Evolutionary conservation across 2,113 vertebrate species (phyloP).

Genomic region (Nymphicus hollandicus): DNA sequence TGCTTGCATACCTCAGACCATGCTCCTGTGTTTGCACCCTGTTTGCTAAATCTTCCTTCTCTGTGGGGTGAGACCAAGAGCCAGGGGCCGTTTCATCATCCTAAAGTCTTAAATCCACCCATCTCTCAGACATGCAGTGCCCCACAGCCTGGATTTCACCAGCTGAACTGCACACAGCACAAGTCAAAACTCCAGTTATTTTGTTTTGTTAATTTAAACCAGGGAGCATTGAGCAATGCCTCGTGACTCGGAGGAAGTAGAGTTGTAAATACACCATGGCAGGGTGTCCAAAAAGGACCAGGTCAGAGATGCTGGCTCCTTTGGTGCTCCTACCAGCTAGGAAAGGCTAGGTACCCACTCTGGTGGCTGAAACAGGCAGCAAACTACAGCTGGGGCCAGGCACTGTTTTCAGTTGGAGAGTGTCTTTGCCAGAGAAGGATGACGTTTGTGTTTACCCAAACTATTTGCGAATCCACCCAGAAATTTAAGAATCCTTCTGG

Average conservation of each 20-base stretch:
- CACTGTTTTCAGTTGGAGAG: not conserved
- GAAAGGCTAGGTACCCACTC: constrained; percentile 4
- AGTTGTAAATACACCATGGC: not conserved
- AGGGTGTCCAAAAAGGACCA: not conserved
- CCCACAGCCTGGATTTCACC: not conserved
- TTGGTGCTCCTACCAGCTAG: not conserved
- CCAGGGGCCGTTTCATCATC: not conserved
- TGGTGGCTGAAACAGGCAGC: constrained; percentile 13
- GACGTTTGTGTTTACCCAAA: not conserved
- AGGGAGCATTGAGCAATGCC: not conserved
- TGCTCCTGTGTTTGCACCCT: not conserved
- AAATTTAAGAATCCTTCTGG: constrained; percentile 25
- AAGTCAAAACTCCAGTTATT: not conserved
- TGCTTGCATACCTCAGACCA: not conserved
- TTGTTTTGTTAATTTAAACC: not conserved
- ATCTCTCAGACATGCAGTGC: not conserved
- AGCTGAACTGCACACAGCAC: not conserved
- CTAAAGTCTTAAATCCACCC: not conserved
- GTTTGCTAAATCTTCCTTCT: not conserved
- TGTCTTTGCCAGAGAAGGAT: not conserved
- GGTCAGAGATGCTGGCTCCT: too few relatives aligned
- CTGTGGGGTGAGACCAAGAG: not conserved
- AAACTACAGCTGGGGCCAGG: not conserved
- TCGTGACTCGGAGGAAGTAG: not conserved
- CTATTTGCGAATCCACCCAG: constrained; percentile 10